phyloP scores from a whole-genome alignment of 2,113 vertebrate species.

The Spea multiplicata region DNA sequence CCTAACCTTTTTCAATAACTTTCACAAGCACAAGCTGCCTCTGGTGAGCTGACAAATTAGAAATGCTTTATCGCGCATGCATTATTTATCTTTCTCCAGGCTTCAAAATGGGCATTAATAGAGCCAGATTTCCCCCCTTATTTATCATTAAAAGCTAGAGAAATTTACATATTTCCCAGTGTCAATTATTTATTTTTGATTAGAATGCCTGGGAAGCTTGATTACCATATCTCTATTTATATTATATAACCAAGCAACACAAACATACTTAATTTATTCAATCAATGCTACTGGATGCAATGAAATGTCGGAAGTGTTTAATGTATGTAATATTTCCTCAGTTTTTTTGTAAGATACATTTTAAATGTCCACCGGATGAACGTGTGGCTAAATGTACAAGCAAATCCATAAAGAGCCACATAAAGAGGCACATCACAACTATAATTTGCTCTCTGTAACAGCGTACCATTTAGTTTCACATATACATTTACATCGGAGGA shows the following conservation, averaged over 20 bases:
- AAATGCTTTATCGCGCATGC: slow-evolving; percentile 7
- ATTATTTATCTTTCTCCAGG: neutral
- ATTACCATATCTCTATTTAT: neutral
- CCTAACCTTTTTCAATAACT: neutral
- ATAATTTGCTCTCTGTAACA: too few species aligned
- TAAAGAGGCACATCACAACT: too few species aligned
- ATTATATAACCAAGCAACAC: neutral
- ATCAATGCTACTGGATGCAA: too few species aligned
- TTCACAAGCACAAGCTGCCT: neutral
- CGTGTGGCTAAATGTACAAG: too few species aligned
- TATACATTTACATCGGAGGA: too few species aligned
- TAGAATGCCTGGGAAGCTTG: neutral
- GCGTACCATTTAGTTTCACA: too few species aligned
- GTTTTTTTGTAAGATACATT: too few species aligned
- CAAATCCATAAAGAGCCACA: too few species aligned
- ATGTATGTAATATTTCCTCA: too few species aligned
- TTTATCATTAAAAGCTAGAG: neutral
- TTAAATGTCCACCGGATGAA: too few species aligned
- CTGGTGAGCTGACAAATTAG: neutral
- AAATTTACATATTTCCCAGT: neutral
- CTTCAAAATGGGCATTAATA: neutral
- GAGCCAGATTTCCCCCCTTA: neutral
- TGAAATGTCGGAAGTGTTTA: too few species aligned
- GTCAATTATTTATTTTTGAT: neutral
- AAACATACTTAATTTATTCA: too few species aligned